These are phyloP conservation scores for Sebastes alutus DNA, from an alignment of 2,797 vertebrate genomes.

Conservation along the genomic window DNA sequence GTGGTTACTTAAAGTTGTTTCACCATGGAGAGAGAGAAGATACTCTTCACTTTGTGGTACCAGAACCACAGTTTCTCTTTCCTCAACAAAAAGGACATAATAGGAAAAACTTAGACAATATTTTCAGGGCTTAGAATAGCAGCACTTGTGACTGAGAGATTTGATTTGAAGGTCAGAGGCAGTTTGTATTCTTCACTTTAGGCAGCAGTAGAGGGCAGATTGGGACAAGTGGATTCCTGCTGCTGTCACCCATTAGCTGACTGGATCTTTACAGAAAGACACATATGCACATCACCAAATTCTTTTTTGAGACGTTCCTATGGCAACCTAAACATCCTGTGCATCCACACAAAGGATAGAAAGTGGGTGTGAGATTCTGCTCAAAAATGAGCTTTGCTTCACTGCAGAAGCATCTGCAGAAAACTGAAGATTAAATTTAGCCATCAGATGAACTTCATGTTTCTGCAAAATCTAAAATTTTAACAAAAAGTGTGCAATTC, in stretches of 20 bases:
- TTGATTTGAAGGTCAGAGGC: not conserved
- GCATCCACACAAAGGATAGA: slow-evolving; percentile 7
- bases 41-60: not conserved
- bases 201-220: not conserved
- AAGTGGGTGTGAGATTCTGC: slow-evolving; percentile 1
- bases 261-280: slow-evolving; percentile 2
- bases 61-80: not conserved
- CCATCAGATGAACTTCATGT: not conserved
- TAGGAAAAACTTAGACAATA: not conserved
- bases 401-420: not conserved
- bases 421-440: not conserved
- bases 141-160: not conserved
- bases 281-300: not conserved
- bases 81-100: not conserved
- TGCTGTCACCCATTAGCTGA: not conserved
- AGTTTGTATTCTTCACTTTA: not conserved
- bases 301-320: slow-evolving; percentile 32
- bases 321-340: slow-evolving; percentile 47
- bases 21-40: not conserved
- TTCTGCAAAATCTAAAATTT: not conserved
- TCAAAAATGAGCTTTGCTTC: not conserved
- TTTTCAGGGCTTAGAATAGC: not conserved
- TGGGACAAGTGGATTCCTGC: not conserved
- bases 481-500: not conserved
- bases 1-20: not conserved